Conservation (phyloP, 2,113 vertebrate genomes). For the Gallinago media region DNA sequence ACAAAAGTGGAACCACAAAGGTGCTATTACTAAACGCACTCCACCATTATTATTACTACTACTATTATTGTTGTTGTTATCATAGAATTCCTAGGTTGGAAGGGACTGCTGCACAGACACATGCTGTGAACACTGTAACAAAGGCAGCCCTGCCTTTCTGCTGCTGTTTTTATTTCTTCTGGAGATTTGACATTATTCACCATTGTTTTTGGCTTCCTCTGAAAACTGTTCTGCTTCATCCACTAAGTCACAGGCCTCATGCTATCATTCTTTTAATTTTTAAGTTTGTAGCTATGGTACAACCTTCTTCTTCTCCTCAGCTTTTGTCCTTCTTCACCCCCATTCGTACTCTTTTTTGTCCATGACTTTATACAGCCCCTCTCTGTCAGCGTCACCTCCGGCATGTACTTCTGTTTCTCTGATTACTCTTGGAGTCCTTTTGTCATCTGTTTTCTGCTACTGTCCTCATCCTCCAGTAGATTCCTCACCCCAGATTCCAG, state of each 20-base stretch:
- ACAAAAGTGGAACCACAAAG: background rate
- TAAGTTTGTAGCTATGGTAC: background rate
- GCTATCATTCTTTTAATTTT: background rate
- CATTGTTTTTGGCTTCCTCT: background rate
- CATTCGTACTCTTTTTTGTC: background rate
- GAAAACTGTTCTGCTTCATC: background rate
- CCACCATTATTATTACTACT: background rate
- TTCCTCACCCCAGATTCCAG: background rate
- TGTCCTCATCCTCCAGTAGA: background rate
- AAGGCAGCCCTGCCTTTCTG: background rate
- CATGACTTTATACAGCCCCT: background rate
- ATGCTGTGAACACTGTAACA: too few relatives aligned
- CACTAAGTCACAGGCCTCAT: background rate
- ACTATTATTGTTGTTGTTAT: background rate
- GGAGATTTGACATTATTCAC: background rate
- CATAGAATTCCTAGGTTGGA: background rate
- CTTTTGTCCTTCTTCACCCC: background rate
- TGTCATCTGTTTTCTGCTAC: background rate
- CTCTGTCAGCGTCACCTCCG: background rate
- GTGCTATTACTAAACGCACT: background rate
- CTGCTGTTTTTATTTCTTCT: background rate
- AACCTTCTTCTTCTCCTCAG: background rate
- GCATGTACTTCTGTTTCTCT: background rate
- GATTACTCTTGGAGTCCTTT: background rate
- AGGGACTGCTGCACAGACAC: too few relatives aligned